Percentiles rank a stretch among this genome's conserved stretches.
These are phyloP conservation scores for Agonopterix heracliana DNA, from an alignment of 2,888 invertebrate species.

Conservation along the genomic window DNA sequence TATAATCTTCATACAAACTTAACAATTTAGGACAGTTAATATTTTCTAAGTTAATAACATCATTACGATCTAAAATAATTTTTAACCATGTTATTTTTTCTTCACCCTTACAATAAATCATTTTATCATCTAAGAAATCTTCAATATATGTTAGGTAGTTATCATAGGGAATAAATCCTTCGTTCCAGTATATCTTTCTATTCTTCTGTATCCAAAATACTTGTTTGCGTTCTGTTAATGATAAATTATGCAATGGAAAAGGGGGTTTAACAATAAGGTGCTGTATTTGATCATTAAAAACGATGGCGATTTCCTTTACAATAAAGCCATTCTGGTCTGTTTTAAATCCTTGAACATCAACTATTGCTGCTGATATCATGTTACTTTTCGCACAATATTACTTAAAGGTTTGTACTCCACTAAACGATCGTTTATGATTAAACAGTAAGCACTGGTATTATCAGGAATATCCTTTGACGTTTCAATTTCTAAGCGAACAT, in stretches of 20 bases:
- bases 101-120: slow-evolving; percentile 6
- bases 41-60: slow-evolving; percentile 10
- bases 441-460: slow-evolving; percentile 5
- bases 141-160: neutral
- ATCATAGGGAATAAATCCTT: neutral
- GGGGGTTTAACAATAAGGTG: slow-evolving; percentile 6
- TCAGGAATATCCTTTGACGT: slow-evolving; percentile 2
- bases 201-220: slow-evolving; percentile 10
- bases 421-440: slow-evolving; percentile 7
- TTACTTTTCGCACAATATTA: neutral
- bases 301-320: slow-evolving; percentile 12
- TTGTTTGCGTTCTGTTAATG: slow-evolving; percentile 4
- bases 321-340: neutral
- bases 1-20: slow-evolving; percentile 6
- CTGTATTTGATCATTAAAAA: neutral
- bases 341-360: slow-evolving; percentile 14
- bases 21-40: slow-evolving; percentile 5
- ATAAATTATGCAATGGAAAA: slow-evolving; percentile 5
- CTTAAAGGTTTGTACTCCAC: slow-evolving; percentile 4
- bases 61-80: slow-evolving; percentile 1
- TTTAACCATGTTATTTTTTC: slow-evolving; percentile 10
- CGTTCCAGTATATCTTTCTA: slow-evolving; percentile 2
- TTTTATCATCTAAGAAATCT: slow-evolving; percentile 2
- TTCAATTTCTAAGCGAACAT: slow-evolving; percentile 9
- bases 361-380: slow-evolving; percentile 4